Evolutionary conservation across 1,140 invertebrate species (phyloP), one percentile per base, ranked within the genome.

Genomic region (Paraescarpia echinospica): DNA sequence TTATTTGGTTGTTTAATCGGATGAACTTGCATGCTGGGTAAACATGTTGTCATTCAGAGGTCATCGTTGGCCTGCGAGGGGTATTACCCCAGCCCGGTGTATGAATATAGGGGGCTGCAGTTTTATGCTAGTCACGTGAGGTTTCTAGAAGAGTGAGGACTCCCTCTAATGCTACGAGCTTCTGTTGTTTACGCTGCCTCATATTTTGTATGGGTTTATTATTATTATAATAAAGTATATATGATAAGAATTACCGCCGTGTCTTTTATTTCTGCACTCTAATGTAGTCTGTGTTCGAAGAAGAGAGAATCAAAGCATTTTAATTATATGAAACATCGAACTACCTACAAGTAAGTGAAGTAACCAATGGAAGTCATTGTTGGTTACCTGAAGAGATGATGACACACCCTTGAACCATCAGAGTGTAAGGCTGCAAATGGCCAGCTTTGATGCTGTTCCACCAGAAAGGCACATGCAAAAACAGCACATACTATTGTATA

Each of bases 191-290:
- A 31, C 22, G 59, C 59, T 77, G 59, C 59, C 59, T 77, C 59
- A 77, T 77, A 77, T 77, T 77, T 77, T 77, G 59, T 77, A 77
- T 77, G 59, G 59, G 59, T 77, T 77, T 77, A 77, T 77, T 77
- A 77, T 77, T 77, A 77, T 77, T 77, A 77, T 77, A 22, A 77
- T 77, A 77, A 77, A 77, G 59, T 31, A 77, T 77, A 31, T 77
- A 77, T 77, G 59, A 77, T 77, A 77, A 77, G 59, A 77, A 77
- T 77, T 18, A 77, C 22, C 22, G 22, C 59, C 22, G 59, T 77
- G 12, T 77, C 12, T 6, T 41, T 41, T 41, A 12, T 41, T 41
- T 41, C 41, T 41, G 4, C 41, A 6, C 4, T 41, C 4, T 41
- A 12, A 4, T 41, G 41, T 41, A 12, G 4, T 41, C 41, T 41